Percentiles rank a stretch among this genome's conserved stretches.
Evolutionary conservation across 2,113 vertebrate genomes (phyloP).

Genomic region (Amphiprion ocellaris): DNA sequence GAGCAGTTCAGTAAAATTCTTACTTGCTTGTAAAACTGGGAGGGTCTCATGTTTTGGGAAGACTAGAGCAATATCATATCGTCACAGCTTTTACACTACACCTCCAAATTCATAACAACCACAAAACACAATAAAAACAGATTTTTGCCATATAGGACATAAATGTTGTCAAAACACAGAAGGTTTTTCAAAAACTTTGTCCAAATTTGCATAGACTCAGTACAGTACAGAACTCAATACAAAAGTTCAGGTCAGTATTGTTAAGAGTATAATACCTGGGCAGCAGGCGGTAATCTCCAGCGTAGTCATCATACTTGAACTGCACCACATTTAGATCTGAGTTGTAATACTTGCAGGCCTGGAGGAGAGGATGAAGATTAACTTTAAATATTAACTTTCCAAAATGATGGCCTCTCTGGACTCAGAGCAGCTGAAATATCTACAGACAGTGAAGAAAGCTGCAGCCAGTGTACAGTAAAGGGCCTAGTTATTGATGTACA

Average conservation of each 20-base stretch:
- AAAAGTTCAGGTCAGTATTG: neutral
- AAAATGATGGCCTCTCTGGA: slow-evolving; percentile 22
- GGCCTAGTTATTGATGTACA: slow-evolving; percentile 12
- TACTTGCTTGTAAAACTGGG: no score
- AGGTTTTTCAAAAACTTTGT: no score
- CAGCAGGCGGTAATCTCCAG: slow-evolving; percentile 93
- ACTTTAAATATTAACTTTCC: slow-evolving; percentile 49
- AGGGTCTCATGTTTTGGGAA: no score
- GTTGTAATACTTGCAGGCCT: slow-evolving; percentile 98
- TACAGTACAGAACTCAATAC: neutral
- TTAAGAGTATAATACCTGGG: slow-evolving; percentile 87
- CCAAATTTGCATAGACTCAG: no score
- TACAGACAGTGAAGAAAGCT: slow-evolving; percentile 34
- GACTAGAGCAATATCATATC: no score
- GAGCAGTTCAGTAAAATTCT: no score
- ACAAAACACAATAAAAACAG: no score
- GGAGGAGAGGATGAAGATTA: slow-evolving; percentile 57
- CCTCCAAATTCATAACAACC: no score
- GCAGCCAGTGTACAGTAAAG: slow-evolving; percentile 10
- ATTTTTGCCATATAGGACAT: no score
- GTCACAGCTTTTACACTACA: no score
- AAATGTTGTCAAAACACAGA: no score
- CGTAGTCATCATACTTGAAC: slow-evolving; percentile 95
- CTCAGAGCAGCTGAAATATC: slow-evolving; percentile 15
- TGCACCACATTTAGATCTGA: slow-evolving; percentile 93